These are phyloP conservation scores for Micrasema longulum DNA, from an alignment of 1,140 invertebrate genomes.

Conservation along the genomic window DNA sequence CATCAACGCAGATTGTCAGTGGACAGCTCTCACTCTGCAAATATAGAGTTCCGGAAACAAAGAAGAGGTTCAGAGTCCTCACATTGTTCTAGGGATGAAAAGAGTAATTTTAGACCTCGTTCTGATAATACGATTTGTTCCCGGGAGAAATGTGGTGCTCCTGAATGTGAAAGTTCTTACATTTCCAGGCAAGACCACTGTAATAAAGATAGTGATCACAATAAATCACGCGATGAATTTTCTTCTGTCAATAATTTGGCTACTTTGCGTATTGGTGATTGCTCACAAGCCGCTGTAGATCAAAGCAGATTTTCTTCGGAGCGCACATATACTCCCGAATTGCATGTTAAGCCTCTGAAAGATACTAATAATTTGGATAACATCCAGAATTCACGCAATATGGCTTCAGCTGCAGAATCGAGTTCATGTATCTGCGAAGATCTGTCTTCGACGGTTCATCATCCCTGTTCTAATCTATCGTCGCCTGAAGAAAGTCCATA, in stretches of 20 bases:
- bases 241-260: slow-evolving; percentile 35
- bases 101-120: slow-evolving; percentile 20
- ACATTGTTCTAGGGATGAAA: slow-evolving; percentile 35
- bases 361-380: background rate
- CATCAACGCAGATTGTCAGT: slow-evolving; percentile 3
- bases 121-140: slow-evolving; percentile 16
- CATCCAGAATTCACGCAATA: background rate
- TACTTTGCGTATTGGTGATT: slow-evolving; percentile 42
- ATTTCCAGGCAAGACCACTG: slow-evolving; percentile 55
- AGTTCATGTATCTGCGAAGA: slow-evolving; percentile 48
- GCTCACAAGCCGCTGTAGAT: slow-evolving; percentile 41
- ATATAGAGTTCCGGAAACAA: slow-evolving; percentile 26
- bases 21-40: slow-evolving; percentile 17
- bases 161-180: slow-evolving; percentile 62
- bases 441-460: slow-evolving; percentile 46
- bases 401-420: background rate
- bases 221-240: slow-evolving; percentile 25
- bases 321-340: slow-evolving; percentile 57
- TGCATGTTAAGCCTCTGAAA: slow-evolving; percentile 36
- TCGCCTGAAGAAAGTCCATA: slow-evolving; percentile 63
- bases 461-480: slow-evolving; percentile 52
- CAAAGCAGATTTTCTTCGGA: slow-evolving; percentile 62
- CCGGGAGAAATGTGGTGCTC: background rate
- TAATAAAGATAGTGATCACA: slow-evolving; percentile 22
- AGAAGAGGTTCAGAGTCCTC: slow-evolving; percentile 37